Evolutionary conservation across 2,113 vertebrate species (phyloP).

Genomic region (Coracopsis vasa): DNA sequence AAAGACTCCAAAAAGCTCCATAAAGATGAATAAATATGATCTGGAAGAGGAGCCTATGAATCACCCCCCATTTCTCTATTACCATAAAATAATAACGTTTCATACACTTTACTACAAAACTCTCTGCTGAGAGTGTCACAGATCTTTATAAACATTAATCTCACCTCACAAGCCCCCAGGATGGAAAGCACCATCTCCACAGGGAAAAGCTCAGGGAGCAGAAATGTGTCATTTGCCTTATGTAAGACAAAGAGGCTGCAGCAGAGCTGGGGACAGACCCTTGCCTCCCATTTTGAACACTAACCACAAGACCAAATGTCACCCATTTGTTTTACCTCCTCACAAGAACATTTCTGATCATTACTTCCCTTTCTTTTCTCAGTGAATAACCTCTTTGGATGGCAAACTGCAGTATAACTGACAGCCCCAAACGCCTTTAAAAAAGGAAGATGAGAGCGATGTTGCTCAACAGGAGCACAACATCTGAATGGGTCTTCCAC

Average conservation of each 20-base stretch:
- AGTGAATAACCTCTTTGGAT: not conserved
- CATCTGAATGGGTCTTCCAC: fast-evolving
- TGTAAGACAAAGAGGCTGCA: not conserved
- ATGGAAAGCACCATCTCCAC: not conserved
- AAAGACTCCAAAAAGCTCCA: not conserved
- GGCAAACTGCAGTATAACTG: not conserved
- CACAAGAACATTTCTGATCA: not conserved
- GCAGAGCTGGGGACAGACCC: not conserved
- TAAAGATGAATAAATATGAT: not conserved
- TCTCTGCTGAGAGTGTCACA: not conserved
- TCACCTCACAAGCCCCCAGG: not conserved
- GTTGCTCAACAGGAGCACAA: fast-evolving
- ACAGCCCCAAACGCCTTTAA: not conserved
- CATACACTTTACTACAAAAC: not conserved
- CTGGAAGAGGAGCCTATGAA: not conserved
- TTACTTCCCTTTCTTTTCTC: not conserved
- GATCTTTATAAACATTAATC: not conserved
- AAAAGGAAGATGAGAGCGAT: not conserved
- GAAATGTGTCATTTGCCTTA: not conserved
- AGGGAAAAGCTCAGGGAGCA: not conserved
- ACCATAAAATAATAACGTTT: not conserved
- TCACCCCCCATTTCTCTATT: not conserved
- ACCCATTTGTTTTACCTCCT: not conserved
- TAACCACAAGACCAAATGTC: not conserved
- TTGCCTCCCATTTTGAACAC: not conserved